These are phyloP conservation scores for Ondatra zibethicus DNA, from an alignment of 2,113 vertebrate species.

Conservation along the genomic window DNA sequence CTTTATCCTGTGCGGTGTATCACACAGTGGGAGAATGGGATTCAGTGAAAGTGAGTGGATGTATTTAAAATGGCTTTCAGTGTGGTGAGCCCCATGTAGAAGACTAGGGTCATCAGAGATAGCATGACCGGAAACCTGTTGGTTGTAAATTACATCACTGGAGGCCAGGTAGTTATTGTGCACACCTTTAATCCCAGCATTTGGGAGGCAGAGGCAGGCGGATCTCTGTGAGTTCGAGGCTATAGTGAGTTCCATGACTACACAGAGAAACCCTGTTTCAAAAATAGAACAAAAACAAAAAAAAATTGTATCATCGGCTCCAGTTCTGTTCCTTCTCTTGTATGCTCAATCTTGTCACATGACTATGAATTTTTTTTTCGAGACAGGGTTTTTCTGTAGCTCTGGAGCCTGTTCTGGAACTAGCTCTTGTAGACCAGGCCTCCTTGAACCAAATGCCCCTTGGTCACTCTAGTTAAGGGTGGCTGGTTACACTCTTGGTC, in stretches of 20 bases:
- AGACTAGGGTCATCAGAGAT: neutral
- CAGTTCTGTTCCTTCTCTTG: neutral
- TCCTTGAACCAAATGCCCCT: neutral
- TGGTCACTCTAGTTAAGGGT: neutral
- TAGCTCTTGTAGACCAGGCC: too few relatives aligned
- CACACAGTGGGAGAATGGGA: neutral
- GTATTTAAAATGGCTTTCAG: neutral
- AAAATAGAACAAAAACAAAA: too few relatives aligned
- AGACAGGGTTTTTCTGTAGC: too few relatives aligned
- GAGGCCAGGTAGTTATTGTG: too few relatives aligned
- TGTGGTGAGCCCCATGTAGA: neutral
- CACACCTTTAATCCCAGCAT: too few relatives aligned
- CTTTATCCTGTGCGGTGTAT: neutral
- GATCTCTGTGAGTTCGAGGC: too few relatives aligned
- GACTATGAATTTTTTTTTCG: constrained; percentile 32
- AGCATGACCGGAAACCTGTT: neutral
- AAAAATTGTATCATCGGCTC: too few relatives aligned
- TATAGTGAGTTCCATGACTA: too few relatives aligned
- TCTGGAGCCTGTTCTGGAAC: too few relatives aligned
- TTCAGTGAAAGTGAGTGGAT: neutral
- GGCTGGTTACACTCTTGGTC: neutral
- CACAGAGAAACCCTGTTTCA: too few relatives aligned
- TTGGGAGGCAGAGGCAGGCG: too few relatives aligned
- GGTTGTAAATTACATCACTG: too few relatives aligned
- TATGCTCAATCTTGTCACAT: neutral